Conservation (phyloP, 2,797 vertebrate species). For the Dryobates pubescens region DNA sequence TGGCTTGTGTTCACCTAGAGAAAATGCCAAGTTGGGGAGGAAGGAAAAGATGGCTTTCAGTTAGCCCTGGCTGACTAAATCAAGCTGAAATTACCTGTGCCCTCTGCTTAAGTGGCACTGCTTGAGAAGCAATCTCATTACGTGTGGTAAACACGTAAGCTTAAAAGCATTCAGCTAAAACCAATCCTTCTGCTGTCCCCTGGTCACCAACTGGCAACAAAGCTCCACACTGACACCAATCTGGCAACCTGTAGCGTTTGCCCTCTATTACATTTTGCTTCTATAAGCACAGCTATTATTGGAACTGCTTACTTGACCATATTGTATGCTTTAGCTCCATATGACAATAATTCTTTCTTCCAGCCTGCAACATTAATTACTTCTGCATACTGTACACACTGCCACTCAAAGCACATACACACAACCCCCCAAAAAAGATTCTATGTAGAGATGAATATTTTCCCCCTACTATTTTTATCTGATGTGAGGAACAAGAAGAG, state of each 20-base stretch:
- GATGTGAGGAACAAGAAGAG: not conserved
- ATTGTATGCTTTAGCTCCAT: constrained; percentile 42
- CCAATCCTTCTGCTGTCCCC: constrained; percentile 45
- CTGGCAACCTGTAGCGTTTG: constrained; percentile 54
- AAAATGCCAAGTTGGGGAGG: not conserved
- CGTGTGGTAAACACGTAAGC: not conserved
- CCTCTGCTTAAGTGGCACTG: constrained; percentile 8
- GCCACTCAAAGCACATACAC: not conserved
- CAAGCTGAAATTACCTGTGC: not conserved
- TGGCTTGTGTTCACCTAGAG: not conserved
- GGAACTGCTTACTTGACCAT: constrained; percentile 55
- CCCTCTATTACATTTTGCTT: constrained; percentile 45
- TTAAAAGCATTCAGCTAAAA: constrained; percentile 37
- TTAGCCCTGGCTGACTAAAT: not conserved
- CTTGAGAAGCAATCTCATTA: constrained; percentile 43
- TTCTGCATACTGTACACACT: not conserved
- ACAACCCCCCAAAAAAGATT: not conserved
- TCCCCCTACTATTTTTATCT: not conserved
- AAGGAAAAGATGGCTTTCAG: not conserved
- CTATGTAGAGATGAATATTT: not conserved
- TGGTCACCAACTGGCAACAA: constrained; percentile 42
- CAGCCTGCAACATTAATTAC: constrained; percentile 46
- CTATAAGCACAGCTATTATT: constrained; percentile 49
- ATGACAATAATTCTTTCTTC: constrained; percentile 50
- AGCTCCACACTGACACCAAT: not conserved